Evolutionary conservation across 2,797 vertebrate genomes (phyloP), one percentile per base, ranked within the genome.

Genomic region (Poeciliopsis gracilis): DNA sequence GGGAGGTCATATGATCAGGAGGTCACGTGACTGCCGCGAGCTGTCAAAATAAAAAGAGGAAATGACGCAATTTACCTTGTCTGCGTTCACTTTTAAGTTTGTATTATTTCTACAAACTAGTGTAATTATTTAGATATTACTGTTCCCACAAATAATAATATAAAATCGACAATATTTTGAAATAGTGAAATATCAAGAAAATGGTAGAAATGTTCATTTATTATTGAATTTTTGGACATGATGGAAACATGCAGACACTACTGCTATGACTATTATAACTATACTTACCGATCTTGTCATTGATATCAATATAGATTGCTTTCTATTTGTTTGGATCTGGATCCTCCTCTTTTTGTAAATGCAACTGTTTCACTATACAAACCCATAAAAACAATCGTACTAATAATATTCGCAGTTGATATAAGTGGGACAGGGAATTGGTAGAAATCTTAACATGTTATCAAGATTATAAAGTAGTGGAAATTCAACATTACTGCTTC

Each of bases 1-100:
- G 9, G 2, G 3, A 3, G 38, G 20, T 86, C 91, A 92, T 72
- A 57, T 90, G 91, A 93, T 67, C 61, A 36, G 15, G 28, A 0
- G 72, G 79, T 86, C 91, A 92, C 85, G 4, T 92, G 91, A 87
- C 80, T 0, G 0, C 1, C 12, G 53, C 30, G 12, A 25, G 0
- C 0, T n/a, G 15, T 49, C 85, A 84, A 84, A 86, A 84, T 76
- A 78, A 84, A 87, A 85, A 5, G 61, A 16, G 47, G 57, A 77
- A 69, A 12, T 7, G 20, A 7, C 47, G 5, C 41, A 23, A 6
- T 38, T 11, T 38, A 25, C 4, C 18, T 49, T 0, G 30, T 47
- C 6, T 20, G 4, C 4, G 18, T 33, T 30, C 8, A 28, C 16
- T 36, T 33, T 18, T 41, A 41, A 9, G 7, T 41, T 30, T 59